A percentile compares a stretch with the other conserved stretches of the same genome.
Evolutionary conservation across 2,113 vertebrate species (phyloP).

Genomic region (Neotragus moschatus): DNA sequence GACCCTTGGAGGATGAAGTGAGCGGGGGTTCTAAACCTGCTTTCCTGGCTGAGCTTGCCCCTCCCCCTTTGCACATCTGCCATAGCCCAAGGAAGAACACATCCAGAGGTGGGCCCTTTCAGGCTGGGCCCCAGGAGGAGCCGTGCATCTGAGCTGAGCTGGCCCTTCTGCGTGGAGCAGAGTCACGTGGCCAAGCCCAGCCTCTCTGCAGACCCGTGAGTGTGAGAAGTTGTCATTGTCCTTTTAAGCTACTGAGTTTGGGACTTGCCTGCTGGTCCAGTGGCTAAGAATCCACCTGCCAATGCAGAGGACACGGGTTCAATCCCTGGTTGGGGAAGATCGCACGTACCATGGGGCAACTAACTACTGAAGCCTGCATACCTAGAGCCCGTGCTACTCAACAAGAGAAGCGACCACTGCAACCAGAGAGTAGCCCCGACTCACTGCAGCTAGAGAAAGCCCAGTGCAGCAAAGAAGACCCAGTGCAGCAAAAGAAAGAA

Average conservation of each 20-base stretch:
- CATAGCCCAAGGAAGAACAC: fast-evolving
- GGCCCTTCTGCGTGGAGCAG: neutral
- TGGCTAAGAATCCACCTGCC: neutral
- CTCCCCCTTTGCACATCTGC: too few species aligned
- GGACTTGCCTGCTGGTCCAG: neutral
- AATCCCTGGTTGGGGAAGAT: neutral
- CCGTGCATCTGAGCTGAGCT: neutral
- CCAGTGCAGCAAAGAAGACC: neutral
- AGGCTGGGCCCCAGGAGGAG: neutral
- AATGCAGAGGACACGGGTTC: neutral
- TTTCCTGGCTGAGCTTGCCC: neutral
- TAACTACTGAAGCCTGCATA: neutral
- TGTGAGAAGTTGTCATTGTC: fast-evolving
- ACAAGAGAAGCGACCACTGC: neutral
- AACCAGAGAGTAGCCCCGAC: neutral
- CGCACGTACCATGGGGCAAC: neutral
- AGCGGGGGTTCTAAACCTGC: neutral
- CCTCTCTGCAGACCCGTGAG: fast-evolving
- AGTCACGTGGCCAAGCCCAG: neutral
- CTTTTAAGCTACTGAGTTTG: neutral
- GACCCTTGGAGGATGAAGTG: neutral
- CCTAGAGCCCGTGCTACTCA: fast-evolving
- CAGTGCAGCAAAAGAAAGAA: neutral
- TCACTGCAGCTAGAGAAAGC: neutral
- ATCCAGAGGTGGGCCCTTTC: neutral